These are phyloP conservation scores for Platanista minor DNA, from an alignment of 2,113 vertebrate genomes.

Conservation along the genomic window DNA sequence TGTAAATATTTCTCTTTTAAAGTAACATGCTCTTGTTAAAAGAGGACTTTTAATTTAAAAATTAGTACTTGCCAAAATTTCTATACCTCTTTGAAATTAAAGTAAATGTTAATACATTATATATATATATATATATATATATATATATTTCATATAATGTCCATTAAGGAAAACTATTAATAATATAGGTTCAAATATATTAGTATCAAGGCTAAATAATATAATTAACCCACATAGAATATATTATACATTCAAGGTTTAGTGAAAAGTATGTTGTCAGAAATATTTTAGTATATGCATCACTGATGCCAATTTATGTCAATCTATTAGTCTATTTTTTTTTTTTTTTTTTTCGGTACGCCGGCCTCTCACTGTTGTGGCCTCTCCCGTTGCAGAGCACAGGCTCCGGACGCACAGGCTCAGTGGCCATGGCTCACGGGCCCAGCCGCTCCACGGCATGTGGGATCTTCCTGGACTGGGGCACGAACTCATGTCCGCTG, in stretches of 20 bases:
- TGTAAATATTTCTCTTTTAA: not conserved
- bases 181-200: not conserved
- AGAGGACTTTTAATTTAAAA: constrained; percentile 2
- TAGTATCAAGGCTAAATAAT: not conserved
- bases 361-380: no score
- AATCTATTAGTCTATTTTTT: not conserved
- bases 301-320: not conserved
- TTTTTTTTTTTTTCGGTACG: no score
- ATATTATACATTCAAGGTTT: not conserved
- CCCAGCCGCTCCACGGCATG: no score
- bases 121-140: not conserved
- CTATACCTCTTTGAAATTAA: not conserved
- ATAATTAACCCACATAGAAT: not conserved
- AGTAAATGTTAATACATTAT: not conserved
- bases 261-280: not conserved
- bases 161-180: not conserved
- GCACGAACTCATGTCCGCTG: no score
- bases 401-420: no score
- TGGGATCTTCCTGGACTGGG: no score
- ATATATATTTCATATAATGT: not conserved
- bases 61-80: not conserved
- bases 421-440: no score
- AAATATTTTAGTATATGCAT: not conserved
- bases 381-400: no score
- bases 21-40: not conserved